Percentiles rank a stretch among this genome's conserved stretches.
Conservation (phyloP, 2,113 vertebrate genomes). For the Microcebus lehilahytsara region DNA sequence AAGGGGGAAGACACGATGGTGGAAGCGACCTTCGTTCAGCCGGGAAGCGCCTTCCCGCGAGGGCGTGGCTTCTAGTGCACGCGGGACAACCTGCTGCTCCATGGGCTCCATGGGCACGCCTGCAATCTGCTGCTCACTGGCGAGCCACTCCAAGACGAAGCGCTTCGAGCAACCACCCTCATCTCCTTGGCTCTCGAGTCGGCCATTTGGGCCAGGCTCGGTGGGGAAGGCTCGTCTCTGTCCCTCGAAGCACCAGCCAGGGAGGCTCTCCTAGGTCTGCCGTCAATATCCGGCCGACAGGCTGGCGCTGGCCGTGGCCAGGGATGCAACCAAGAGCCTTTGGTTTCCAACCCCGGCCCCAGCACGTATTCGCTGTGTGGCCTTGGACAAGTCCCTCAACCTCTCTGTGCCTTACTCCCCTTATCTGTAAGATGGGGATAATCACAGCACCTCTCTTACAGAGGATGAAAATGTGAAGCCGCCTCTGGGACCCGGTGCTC, state of each 20-base stretch:
- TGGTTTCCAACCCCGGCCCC: background rate
- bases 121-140: background rate
- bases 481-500: rapidly evolving
- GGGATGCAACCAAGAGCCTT: background rate
- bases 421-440: background rate
- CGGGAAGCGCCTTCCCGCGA: background rate
- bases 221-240: too few species aligned
- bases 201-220: background rate
- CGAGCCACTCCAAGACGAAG: background rate
- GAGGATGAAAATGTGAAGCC: background rate
- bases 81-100: background rate
- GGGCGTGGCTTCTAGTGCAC: background rate
- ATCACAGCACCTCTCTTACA: background rate
- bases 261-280: background rate
- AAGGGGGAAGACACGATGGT: background rate
- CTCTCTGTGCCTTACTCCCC: background rate
- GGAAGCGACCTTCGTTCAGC: background rate
- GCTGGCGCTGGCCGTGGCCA: background rate
- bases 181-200: background rate
- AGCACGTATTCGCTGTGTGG: background rate
- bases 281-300: too few species aligned
- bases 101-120: background rate
- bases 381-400: background rate
- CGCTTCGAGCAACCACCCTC: background rate
- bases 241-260: background rate